Conservation (phyloP, 2,113 vertebrate genomes). For the Regulus satrapa region DNA sequence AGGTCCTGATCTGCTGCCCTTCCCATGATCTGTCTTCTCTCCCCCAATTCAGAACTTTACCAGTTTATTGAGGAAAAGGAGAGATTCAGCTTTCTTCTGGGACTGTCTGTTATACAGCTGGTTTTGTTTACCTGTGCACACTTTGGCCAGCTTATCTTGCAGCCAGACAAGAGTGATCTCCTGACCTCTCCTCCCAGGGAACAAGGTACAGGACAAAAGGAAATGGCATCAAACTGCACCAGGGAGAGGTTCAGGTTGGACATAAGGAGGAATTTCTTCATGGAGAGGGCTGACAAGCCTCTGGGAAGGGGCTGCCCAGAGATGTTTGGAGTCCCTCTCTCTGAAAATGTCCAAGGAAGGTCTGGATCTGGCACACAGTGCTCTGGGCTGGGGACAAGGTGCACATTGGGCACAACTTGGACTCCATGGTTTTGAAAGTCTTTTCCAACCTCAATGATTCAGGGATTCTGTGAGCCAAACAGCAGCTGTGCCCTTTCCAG, state of each 20-base stretch:
- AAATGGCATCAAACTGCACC: background rate
- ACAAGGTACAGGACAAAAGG: too few species aligned
- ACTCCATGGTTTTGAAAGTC: accelerated
- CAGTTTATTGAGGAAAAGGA: background rate
- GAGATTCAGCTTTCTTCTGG: background rate
- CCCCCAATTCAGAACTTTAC: background rate
- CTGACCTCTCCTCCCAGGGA: background rate
- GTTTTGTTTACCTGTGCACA: background rate
- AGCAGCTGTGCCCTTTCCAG: background rate
- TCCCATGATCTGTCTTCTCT: background rate
- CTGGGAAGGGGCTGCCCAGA: background rate
- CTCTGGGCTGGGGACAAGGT: background rate
- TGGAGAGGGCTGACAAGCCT: background rate
- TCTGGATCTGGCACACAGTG: accelerated
- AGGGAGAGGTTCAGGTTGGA: background rate
- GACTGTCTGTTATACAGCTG: background rate
- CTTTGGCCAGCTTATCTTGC: background rate
- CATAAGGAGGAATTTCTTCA: background rate
- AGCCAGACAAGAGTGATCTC: background rate
- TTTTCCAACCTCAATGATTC: background rate
- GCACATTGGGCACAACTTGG: accelerated
- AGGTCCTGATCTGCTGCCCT: background rate
- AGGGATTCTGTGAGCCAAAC: background rate
- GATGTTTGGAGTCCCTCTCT: background rate
- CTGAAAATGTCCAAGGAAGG: background rate